Evolutionary conservation across 35 echinoderm and acorn worm genomes (phyloP).

Genomic region (Ptychodera flava): DNA sequence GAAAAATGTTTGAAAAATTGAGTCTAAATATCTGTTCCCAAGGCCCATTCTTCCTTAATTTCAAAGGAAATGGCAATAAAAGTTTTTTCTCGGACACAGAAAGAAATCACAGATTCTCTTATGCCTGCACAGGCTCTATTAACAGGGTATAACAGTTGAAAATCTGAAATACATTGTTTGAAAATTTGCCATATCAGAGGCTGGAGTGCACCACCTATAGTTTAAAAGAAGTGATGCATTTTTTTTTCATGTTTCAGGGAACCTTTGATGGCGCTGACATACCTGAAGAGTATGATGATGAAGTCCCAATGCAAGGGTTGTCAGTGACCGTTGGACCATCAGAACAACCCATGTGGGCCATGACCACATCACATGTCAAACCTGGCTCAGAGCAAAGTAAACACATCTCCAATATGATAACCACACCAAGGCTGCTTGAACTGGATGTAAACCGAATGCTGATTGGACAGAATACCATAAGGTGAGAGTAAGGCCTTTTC

Average conservation of each 20-base stretch:
- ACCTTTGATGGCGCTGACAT: background rate
- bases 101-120: no score
- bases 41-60: no score
- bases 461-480: slow-evolving; percentile 94
- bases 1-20: no score
- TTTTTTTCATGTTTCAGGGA: background rate
- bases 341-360: slow-evolving; percentile 89
- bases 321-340: slow-evolving; percentile 52
- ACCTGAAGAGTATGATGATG: slow-evolving; percentile 10
- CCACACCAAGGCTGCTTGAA: slow-evolving; percentile 82
- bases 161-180: no score
- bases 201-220: no score
- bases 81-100: no score
- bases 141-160: no score
- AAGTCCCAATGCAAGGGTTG: slow-evolving; percentile 60
- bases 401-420: slow-evolving; percentile 20
- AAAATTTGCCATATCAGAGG: no score
- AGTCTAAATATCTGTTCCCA: no score
- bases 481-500: slow-evolving; percentile 22
- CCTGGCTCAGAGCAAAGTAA: background rate
- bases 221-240: no score
- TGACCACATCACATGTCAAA: slow-evolving; percentile 44
- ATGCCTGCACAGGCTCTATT: no score
- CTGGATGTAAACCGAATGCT: slow-evolving; percentile 94
- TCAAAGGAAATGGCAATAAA: no score